Percentiles rank a stretch among this genome's conserved stretches.
phyloP scores from a whole-genome alignment of 2,113 vertebrate genomes.

The Nerophis ophidion region DNA sequence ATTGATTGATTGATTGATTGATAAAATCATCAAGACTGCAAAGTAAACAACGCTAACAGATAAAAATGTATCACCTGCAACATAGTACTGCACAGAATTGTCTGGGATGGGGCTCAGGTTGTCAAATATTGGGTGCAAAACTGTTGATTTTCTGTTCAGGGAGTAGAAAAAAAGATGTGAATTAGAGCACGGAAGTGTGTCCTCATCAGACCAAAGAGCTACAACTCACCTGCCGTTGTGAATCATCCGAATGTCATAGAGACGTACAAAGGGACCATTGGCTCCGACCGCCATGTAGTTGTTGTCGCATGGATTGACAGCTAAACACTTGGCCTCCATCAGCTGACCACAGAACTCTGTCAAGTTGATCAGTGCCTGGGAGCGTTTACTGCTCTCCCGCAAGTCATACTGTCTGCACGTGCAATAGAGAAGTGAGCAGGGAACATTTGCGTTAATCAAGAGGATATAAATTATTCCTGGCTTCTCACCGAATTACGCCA shows the following conservation, averaged over 20 bases:
- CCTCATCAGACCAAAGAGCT: neutral
- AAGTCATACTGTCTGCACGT: slow-evolving; percentile 88
- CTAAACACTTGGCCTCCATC: slow-evolving; percentile 96
- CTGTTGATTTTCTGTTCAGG: slow-evolving; percentile 82
- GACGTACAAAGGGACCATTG: slow-evolving; percentile 91
- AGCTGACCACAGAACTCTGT: slow-evolving; percentile 96
- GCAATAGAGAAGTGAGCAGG: slow-evolving; percentile 3
- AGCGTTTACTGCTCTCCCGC: slow-evolving; percentile 92
- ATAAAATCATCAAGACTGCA: too few species aligned
- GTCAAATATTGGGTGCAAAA: slow-evolving; percentile 92
- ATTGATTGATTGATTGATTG: too few species aligned
- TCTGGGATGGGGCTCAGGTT: slow-evolving; percentile 90
- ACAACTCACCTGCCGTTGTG: slow-evolving; percentile 86
- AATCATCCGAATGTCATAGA: slow-evolving; percentile 98
- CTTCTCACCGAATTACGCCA: slow-evolving; percentile 84
- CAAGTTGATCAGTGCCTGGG: slow-evolving; percentile 92
- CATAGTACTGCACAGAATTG: slow-evolving; percentile 93
- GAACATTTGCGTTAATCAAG: neutral
- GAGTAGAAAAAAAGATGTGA: neutral
- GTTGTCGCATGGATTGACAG: slow-evolving; percentile 94
- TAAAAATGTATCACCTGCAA: slow-evolving; percentile 79
- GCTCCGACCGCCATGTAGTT: slow-evolving; percentile 95
- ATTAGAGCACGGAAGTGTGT: neutral
- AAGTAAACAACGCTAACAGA: neutral
- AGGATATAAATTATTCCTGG: neutral